These are phyloP conservation scores for Molothrus aeneus DNA, from an alignment of 2,797 vertebrate genomes.

Conservation along the genomic window DNA sequence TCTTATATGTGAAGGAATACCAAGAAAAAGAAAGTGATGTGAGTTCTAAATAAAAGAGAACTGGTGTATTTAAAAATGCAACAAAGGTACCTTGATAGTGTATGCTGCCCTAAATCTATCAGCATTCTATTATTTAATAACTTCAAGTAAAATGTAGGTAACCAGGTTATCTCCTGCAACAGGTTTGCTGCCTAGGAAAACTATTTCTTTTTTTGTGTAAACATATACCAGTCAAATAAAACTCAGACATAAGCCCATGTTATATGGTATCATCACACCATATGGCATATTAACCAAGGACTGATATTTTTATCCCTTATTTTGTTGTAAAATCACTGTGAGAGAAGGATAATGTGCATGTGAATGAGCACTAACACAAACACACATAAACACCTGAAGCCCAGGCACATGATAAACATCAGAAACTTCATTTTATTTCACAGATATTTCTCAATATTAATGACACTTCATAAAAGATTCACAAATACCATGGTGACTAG, in stretches of 20 bases:
- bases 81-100: neutral
- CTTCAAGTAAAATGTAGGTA: neutral
- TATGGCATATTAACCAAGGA: neutral
- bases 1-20: neutral
- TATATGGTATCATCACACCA: neutral
- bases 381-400: neutral
- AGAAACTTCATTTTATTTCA: neutral
- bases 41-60: neutral
- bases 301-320: neutral
- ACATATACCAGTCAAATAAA: neutral
- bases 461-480: neutral
- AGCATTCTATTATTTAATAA: neutral
- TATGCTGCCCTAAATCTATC: neutral
- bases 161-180: neutral
- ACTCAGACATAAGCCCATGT: neutral
- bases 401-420: neutral
- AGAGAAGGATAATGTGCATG: neutral
- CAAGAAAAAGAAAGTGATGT: neutral
- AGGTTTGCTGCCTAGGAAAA: neutral
- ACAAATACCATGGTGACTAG: neutral
- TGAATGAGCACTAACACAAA: neutral
- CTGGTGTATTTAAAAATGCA: neutral
- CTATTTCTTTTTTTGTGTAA: neutral
- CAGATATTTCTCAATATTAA: neutral
- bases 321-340: neutral